Evolutionary conservation across 2,113 vertebrate species (phyloP), one percentile per base, ranked within the genome.

Genomic region (Synchiropus splendidus): DNA sequence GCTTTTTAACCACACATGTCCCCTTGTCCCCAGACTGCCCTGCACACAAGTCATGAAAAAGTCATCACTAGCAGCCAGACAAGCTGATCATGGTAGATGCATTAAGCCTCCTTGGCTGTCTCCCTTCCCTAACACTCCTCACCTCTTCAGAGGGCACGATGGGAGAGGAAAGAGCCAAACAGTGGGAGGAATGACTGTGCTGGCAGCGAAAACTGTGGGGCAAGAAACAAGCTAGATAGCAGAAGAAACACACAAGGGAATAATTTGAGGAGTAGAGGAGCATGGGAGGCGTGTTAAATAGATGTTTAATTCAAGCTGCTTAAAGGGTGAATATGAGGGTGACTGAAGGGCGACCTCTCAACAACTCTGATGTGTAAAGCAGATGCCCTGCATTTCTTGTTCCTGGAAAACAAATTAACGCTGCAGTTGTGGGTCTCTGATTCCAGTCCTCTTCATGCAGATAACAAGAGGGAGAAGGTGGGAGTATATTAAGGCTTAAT

Each of bases 361-460:
- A 45, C 52, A 36, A 16, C 11, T 39, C 48, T 80, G 74, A 85
- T 85, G 58, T 45, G 18, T 76, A 45, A 59, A 76, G 53, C 84
- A 84, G 80, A 75, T 82, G 80, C 49, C 36, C 39, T 16, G 16
- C 47, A 32, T 31, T 47, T 54, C 53, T 52, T 8, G 9, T 37
- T 50, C 48, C 77, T 83, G 80, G 54, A 53, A 80, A 79, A 78
- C 51, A 52, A 70, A 80, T 85, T 67, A 63, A 34, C 45, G 57
- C 6, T 51, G 72, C 70, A 69, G 53, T 59, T n/a, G 69, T 75
- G 56, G 45, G n/a, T 48, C 45, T 48, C 45, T 37, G n/a, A n/a
- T 16, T 36, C 36, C n/a, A 34, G 31, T 39, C 31, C 37, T 43
- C 54, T 49, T 45, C 56, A 16, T 18, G 56, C n/a, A n/a, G n/a